phyloP scores from a whole-genome alignment of 2,888 invertebrate genomes.

The Dynastes hyllus region DNA sequence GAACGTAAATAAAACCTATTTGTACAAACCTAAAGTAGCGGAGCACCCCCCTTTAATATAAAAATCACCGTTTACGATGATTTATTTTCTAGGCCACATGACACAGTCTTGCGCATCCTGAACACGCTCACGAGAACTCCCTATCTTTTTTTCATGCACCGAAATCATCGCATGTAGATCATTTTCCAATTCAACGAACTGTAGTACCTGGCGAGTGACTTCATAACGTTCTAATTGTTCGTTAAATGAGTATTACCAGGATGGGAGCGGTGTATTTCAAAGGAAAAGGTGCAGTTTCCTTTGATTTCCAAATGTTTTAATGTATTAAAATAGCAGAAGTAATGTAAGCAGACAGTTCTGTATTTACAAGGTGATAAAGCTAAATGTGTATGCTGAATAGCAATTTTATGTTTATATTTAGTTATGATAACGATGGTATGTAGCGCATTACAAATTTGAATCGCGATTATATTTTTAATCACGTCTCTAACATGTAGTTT shows the following conservation, averaged over 20 bases:
- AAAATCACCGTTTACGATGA: conserved; percentile 37
- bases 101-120: conserved; percentile 38
- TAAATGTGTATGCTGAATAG: not conserved
- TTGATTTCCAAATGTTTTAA: conserved; percentile 21
- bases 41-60: conserved; percentile 24
- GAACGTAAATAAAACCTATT: conserved; percentile 8
- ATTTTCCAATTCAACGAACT: conserved; percentile 51
- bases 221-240: conserved; percentile 45
- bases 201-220: conserved; percentile 49
- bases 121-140: conserved; percentile 28
- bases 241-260: conserved; percentile 48
- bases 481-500: not conserved
- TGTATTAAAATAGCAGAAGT: not conserved
- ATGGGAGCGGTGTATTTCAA: conserved; percentile 46
- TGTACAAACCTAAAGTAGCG: conserved; percentile 8
- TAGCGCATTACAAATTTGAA: not conserved
- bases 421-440: conserved; percentile 20
- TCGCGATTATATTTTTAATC: conserved; percentile 3
- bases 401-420: conserved; percentile 7
- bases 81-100: conserved; percentile 26
- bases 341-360: not conserved
- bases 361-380: conserved; percentile 27
- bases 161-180: conserved; percentile 26
- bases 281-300: conserved; percentile 52
- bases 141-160: conserved; percentile 24